Evolutionary conservation across 2,888 invertebrate species (phyloP).

Genomic region (Yponomeuta cagnagella): DNA sequence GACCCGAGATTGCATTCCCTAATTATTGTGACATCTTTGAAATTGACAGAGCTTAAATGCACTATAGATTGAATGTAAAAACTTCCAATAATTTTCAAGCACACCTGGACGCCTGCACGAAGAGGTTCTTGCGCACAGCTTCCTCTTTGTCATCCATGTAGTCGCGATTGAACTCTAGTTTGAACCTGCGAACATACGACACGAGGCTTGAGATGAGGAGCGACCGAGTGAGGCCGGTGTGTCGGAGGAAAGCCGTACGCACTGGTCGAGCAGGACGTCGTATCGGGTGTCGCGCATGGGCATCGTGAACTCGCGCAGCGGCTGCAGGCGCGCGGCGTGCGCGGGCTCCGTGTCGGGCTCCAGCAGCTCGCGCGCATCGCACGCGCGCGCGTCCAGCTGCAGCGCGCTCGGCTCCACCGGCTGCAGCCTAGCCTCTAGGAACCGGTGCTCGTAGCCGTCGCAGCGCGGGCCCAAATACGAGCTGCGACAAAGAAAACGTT

Average conservation of each 20-base stretch:
- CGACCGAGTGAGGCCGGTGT: background rate
- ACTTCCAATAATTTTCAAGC: background rate
- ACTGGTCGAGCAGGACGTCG: slow-evolving; percentile 35
- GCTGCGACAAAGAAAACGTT: slow-evolving; percentile 60
- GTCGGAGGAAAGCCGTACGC: background rate
- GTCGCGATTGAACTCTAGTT: slow-evolving; percentile 33
- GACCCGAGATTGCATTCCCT: no score
- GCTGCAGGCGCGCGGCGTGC: slow-evolving; percentile 44
- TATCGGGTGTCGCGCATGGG: slow-evolving; percentile 41
- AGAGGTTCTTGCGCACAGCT: slow-evolving; percentile 49
- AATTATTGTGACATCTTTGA: background rate
- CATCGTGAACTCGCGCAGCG: slow-evolving; percentile 53
- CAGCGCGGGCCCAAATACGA: slow-evolving; percentile 48
- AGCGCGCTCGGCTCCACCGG: slow-evolving; percentile 19
- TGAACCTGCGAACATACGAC: slow-evolving; percentile 35
- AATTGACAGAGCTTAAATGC: no score
- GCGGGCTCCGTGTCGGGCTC: slow-evolving; percentile 26
- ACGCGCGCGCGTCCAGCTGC: slow-evolving; percentile 34
- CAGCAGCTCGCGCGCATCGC: slow-evolving; percentile 33
- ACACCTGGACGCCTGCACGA: slow-evolving; percentile 35
- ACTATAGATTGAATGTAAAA: background rate
- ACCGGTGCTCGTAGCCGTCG: slow-evolving; percentile 55
- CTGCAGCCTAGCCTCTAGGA: slow-evolving; percentile 31
- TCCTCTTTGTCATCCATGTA: slow-evolving; percentile 49
- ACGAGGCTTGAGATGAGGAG: background rate